Percentiles rank a stretch among this genome's conserved stretches.
Evolutionary conservation across 2,888 invertebrate species (phyloP).

Genomic region (Oscheius onirici): DNA sequence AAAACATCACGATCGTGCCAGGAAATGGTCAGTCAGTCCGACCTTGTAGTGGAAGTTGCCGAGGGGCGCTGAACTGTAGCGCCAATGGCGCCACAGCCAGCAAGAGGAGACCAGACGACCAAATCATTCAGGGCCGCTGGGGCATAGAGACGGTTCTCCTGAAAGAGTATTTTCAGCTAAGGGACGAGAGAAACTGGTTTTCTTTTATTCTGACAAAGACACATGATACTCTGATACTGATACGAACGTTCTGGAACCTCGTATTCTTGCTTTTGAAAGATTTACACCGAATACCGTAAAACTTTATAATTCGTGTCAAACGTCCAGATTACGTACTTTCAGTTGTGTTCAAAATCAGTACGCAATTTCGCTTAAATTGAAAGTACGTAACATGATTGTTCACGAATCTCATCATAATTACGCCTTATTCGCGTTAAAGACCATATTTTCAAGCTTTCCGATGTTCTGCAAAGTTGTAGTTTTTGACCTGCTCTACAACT

Average conservation of each 20-base stretch:
- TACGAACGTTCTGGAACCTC: neutral
- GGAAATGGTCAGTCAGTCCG: constrained; percentile 1
- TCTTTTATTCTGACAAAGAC: neutral
- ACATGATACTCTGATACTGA: constrained; percentile 20
- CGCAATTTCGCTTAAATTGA: too few relatives aligned
- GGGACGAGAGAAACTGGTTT: constrained; percentile 8
- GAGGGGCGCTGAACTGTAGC: constrained; percentile 9
- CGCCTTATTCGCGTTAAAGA: too few relatives aligned
- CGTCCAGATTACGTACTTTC: too few relatives aligned
- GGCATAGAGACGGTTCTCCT: constrained; percentile 26
- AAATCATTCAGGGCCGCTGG: constrained; percentile 17
- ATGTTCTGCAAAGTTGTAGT: too few relatives aligned
- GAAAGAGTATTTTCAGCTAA: neutral
- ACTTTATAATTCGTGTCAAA: too few relatives aligned
- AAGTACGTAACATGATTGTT: too few relatives aligned
- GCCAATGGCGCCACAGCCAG: constrained; percentile 25
- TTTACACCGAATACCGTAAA: too few relatives aligned
- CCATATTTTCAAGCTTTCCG: too few relatives aligned
- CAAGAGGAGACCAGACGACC: constrained; percentile 27
- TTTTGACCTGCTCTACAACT: too few relatives aligned
- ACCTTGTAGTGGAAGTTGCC: constrained; percentile 34
- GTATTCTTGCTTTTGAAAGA: too few relatives aligned
- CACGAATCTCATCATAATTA: too few relatives aligned
- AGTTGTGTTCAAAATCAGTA: too few relatives aligned
- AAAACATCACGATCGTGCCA: constrained; percentile 25